phyloP scores from a whole-genome alignment of 1,140 invertebrate species.

The Ceratosolen fusciceps region DNA sequence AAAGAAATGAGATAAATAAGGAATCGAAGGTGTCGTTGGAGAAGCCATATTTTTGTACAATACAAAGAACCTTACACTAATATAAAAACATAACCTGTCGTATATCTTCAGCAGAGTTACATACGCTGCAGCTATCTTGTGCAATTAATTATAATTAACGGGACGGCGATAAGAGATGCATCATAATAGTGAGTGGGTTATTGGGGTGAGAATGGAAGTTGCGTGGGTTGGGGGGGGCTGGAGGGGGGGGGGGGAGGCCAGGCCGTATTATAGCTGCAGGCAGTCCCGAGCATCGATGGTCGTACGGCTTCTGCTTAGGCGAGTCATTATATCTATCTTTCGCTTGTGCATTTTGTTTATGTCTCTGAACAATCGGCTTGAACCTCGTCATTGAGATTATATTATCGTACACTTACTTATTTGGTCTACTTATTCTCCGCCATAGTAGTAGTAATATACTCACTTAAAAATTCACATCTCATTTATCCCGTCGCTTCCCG shows the following conservation, averaged over 20 bases:
- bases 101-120: not conserved
- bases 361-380: not conserved
- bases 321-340: conserved; percentile 10
- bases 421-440: not conserved
- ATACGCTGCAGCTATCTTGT: not conserved
- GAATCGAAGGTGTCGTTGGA: no score
- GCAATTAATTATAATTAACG: conserved; percentile 47
- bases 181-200: not conserved
- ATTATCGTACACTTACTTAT: not conserved
- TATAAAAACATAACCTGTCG: no score
- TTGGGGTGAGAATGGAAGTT: no score
- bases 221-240: not conserved
- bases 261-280: not conserved
- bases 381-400: not conserved
- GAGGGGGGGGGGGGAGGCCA: not conserved
- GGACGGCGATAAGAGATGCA: conserved; percentile 24
- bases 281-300: conserved; percentile 23
- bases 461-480: conserved; percentile 11
- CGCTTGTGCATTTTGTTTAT: not conserved
- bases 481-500: conserved; percentile 7
- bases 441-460: not conserved
- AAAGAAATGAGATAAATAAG: no score
- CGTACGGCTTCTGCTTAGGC: not conserved
- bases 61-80: no score
- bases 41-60: no score